Conservation (phyloP, 2,888 invertebrate species). For the Polydrusus cervinus region DNA sequence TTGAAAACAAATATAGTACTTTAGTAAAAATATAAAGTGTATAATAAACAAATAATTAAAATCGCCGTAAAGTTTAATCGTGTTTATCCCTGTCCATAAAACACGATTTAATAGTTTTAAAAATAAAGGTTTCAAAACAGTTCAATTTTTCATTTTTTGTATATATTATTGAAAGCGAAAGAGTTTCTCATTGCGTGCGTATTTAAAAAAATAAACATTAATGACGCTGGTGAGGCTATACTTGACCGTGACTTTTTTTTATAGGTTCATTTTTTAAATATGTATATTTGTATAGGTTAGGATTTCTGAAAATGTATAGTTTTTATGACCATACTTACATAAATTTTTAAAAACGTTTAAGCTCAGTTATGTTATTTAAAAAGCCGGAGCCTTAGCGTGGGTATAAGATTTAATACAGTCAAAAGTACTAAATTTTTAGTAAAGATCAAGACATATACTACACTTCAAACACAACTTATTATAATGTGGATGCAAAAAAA, state of each 20-base stretch:
- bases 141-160: constrained; percentile 27
- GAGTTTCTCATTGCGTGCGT: neutral
- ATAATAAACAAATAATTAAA: constrained; percentile 27
- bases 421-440: no score
- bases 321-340: neutral
- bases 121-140: constrained; percentile 26
- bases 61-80: constrained; percentile 16
- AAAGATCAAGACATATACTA: no score
- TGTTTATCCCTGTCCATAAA: constrained; percentile 34
- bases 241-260: neutral
- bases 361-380: no score
- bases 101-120: constrained; percentile 26
- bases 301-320: neutral
- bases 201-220: constrained; percentile 12
- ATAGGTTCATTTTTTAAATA: neutral
- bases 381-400: no score
- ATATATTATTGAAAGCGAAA: neutral
- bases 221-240: neutral
- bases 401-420: no score
- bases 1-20: constrained; percentile 1
- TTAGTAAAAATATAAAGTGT: constrained; percentile 7
- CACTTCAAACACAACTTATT: no score
- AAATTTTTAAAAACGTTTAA: neutral
- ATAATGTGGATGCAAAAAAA: no score
- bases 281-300: neutral